A percentile compares a stretch with the other conserved stretches of the same genome.
Evolutionary conservation across 2,888 invertebrate species (phyloP).

Genomic region (Oeneis ivallda): DNA sequence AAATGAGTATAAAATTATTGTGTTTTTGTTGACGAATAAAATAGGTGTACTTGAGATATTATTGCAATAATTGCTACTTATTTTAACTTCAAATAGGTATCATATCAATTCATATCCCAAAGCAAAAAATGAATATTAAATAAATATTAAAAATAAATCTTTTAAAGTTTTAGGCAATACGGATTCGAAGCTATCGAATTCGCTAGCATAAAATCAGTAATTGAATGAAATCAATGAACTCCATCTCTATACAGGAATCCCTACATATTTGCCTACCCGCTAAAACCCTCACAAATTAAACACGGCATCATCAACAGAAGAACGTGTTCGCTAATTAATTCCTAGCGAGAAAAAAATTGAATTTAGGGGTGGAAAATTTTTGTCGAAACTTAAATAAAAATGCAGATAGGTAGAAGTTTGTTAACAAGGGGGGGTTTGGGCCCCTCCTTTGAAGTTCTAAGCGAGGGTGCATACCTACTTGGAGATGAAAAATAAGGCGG

Average conservation of each 20-base stretch:
- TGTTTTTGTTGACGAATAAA: too few relatives aligned
- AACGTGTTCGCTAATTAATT: conserved; percentile 63
- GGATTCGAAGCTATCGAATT: background rate
- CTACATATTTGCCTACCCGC: conserved; percentile 22
- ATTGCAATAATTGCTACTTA: too few relatives aligned
- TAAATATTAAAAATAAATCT: background rate
- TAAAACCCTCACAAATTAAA: conserved; percentile 47
- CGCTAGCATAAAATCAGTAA: background rate
- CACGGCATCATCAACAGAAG: conserved; percentile 51
- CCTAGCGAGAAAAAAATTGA: conserved; percentile 56
- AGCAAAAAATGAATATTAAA: background rate
- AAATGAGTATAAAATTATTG: too few relatives aligned
- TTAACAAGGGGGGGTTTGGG: conserved; percentile 53
- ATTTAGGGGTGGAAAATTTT: conserved; percentile 72
- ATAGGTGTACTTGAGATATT: too few relatives aligned
- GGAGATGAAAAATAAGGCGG: conserved; percentile 60
- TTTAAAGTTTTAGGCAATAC: background rate
- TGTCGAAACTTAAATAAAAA: conserved; percentile 79
- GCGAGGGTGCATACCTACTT: conserved; percentile 53
- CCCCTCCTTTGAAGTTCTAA: conserved; percentile 67
- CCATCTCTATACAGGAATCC: conserved; percentile 23
- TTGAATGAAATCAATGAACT: conserved; percentile 28
- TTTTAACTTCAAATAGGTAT: too few relatives aligned
- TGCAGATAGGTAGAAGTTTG: conserved; percentile 64
- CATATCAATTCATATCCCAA: background rate